phyloP scores from a whole-genome alignment of 1,140 invertebrate genomes.

The Microplitis mediator region DNA sequence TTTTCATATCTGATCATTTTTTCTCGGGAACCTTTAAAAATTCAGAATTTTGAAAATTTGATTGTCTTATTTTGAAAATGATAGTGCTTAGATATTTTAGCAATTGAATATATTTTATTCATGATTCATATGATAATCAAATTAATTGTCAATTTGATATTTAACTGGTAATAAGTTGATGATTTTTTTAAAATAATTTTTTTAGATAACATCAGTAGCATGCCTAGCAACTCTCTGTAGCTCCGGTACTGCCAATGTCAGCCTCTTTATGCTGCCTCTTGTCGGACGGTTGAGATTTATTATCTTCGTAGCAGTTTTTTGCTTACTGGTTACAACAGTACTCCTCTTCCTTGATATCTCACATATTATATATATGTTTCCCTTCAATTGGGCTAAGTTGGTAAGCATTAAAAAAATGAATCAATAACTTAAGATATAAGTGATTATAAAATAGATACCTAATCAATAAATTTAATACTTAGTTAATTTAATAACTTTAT shows the following conservation, averaged over 20 bases:
- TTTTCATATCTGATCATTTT: no score
- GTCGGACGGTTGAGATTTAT: constrained; percentile 72
- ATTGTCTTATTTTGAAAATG: no score
- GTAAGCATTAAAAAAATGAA: constrained; percentile 62
- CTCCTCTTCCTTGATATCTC: constrained; percentile 85
- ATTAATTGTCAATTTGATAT: no score
- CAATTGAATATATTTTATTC: no score
- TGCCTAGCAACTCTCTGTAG: constrained; percentile 77
- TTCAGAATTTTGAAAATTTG: no score
- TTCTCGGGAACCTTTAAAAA: no score
- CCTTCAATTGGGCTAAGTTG: constrained; percentile 82
- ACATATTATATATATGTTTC: constrained; percentile 79
- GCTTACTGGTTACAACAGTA: constrained; percentile 78
- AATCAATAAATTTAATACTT: no score
- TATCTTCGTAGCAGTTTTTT: constrained; percentile 82
- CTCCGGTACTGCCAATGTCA: constrained; percentile 76
- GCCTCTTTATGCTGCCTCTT: constrained; percentile 77
- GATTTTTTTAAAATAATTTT: constrained; percentile 36
- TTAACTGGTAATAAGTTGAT: background rate
- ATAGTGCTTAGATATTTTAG: no score
- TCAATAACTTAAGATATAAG: background rate
- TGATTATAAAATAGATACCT: no score
- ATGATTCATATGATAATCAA: no score
- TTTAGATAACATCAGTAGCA: constrained; percentile 74
- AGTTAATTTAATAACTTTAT: no score